Evolutionary conservation across 2,797 vertebrate genomes (phyloP).

Genomic region (Podarcis siculus): DNA sequence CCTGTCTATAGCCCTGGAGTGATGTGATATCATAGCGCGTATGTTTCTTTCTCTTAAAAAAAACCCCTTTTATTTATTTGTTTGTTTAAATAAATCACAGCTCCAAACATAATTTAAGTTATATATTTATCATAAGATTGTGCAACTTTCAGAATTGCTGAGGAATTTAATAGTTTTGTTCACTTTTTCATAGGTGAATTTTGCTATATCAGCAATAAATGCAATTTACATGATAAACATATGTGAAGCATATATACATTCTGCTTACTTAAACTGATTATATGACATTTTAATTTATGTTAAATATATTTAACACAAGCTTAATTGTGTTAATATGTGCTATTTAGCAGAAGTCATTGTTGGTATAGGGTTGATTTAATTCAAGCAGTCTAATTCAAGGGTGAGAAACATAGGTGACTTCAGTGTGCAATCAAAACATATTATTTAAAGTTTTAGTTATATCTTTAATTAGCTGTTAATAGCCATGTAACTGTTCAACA

Average conservation of each 20-base stretch:
- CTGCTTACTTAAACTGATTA: too few species aligned
- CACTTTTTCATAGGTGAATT: not conserved
- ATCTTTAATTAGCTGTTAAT: constrained; percentile 13
- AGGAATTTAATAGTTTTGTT: not conserved
- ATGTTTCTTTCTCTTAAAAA: not conserved
- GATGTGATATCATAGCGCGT: not conserved
- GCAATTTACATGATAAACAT: not conserved
- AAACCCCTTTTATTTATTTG: too few species aligned
- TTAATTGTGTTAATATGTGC: not conserved
- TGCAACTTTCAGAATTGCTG: not conserved
- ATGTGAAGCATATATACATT: too few species aligned
- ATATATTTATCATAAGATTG: not conserved
- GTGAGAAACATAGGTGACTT: not conserved
- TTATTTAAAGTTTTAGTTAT: not conserved
- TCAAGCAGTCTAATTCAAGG: not conserved
- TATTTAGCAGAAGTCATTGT: not conserved
- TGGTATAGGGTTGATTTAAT: not conserved
- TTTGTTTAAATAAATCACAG: too few species aligned
- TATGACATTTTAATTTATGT: not conserved
- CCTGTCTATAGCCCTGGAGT: not conserved
- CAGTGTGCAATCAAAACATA: not conserved
- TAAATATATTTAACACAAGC: not conserved
- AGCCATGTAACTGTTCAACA: constrained; percentile 64
- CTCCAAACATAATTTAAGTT: too few species aligned
- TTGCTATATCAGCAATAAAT: not conserved